phyloP scores from a whole-genome alignment of 2,888 invertebrate genomes.

The Petrolisthes cinctipes region DNA sequence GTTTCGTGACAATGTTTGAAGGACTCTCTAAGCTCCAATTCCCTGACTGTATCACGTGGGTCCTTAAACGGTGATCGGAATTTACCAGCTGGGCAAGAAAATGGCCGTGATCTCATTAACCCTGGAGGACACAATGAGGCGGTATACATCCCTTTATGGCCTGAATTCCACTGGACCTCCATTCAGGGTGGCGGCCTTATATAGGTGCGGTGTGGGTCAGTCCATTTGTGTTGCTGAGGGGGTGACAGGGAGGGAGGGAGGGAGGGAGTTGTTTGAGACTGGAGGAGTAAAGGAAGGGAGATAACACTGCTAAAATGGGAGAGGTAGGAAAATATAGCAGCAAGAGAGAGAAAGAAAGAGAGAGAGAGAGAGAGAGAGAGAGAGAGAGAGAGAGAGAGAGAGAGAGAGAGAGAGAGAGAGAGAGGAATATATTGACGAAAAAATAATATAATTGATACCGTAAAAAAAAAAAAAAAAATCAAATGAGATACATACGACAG shows the following conservation, averaged over 20 bases:
- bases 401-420: too few relatives aligned
- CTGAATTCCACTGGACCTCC: background rate
- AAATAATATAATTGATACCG: too few relatives aligned
- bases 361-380: slow-evolving; percentile 14
- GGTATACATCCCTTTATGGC: background rate
- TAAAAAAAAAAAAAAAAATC: too few relatives aligned
- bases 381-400: background rate
- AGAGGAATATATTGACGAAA: too few relatives aligned
- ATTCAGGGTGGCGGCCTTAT: slow-evolving; percentile 10
- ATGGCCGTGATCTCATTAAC: background rate
- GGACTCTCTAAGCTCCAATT: too few relatives aligned
- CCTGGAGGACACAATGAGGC: slow-evolving; percentile 12
- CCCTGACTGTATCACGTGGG: too few relatives aligned
- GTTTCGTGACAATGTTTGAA: too few relatives aligned
- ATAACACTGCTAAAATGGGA: background rate
- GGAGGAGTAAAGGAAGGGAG: too few relatives aligned
- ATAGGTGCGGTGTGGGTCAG: slow-evolving; percentile 6
- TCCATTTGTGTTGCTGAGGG: background rate
- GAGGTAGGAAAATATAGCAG: background rate
- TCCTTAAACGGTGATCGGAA: too few relatives aligned
- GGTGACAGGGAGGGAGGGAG: slow-evolving; percentile 1
- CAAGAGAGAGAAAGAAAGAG: background rate
- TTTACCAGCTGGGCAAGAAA: background rate
- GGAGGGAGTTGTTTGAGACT: background rate
- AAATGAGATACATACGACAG: too few relatives aligned